Conservation (phyloP, 2,888 invertebrate genomes). For the Drosophila meridiana region DNA sequence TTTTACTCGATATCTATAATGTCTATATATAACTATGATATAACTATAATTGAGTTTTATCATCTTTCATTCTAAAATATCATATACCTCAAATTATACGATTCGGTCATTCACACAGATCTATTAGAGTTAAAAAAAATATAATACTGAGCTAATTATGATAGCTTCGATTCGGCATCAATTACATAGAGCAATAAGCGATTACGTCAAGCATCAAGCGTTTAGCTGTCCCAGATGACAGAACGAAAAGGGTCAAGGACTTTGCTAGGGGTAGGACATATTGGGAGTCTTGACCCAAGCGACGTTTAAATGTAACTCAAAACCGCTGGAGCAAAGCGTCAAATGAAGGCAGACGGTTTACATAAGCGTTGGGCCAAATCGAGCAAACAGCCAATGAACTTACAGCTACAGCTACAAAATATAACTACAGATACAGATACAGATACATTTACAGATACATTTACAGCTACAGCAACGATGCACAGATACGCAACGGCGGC, state of each 20-base stretch:
- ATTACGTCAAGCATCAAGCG: conserved; percentile 43
- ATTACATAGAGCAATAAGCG: conserved; percentile 31
- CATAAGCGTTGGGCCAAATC: conserved; percentile 53
- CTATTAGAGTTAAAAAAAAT: not conserved
- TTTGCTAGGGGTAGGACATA: not conserved
- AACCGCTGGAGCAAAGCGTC: conserved; percentile 30
- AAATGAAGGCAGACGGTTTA: conserved; percentile 62
- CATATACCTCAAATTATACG: not conserved
- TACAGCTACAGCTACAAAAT: conserved; percentile 4
- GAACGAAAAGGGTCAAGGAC: conserved; percentile 39
- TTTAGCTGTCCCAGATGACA: conserved; percentile 28
- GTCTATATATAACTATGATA: not conserved
- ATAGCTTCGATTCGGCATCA: conserved; percentile 17
- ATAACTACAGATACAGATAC: conserved; percentile 15
- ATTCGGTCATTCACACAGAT: not conserved
- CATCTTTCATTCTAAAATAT: not conserved
- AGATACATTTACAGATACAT: conserved; percentile 12
- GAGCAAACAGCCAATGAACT: conserved; percentile 64
- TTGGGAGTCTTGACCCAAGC: conserved; percentile 16
- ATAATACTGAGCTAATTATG: conserved; percentile 17
- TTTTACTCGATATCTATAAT: not conserved
- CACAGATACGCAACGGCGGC: conserved; percentile 18
- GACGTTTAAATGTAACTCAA: conserved; percentile 54
- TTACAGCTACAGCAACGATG: not conserved
- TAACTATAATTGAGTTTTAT: not conserved